Evolutionary conservation across 2,797 vertebrate species (phyloP).

Genomic region (Helicolenus hilgendorfi): DNA sequence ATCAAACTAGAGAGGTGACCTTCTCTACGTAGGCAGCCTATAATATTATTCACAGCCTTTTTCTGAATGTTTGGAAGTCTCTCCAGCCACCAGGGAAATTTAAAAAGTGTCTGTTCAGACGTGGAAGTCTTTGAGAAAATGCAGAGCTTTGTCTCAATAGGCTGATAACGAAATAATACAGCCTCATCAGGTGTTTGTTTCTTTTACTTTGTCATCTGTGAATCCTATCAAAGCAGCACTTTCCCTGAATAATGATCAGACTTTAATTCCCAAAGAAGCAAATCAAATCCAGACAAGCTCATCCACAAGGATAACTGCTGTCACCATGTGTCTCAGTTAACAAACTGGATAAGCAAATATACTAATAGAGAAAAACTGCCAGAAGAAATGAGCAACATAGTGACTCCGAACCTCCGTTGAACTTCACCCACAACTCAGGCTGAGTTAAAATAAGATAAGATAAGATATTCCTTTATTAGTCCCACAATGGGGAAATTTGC

Average conservation of each 20-base stretch:
- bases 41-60: constrained; percentile 43
- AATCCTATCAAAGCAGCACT: constrained; percentile 27
- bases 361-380: neutral
- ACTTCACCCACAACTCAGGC: neutral
- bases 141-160: constrained; percentile 39
- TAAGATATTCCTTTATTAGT: too few species aligned
- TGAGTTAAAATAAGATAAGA: too few species aligned
- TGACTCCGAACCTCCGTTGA: neutral
- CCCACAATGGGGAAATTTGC: too few species aligned
- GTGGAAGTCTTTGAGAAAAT: constrained; percentile 43
- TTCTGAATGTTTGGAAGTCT: constrained; percentile 28
- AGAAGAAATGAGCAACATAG: neutral
- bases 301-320: constrained; percentile 14
- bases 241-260: constrained; percentile 50
- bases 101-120: constrained; percentile 39
- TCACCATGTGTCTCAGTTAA: constrained; percentile 30
- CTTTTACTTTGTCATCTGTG: constrained; percentile 35
- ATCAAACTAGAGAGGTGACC: constrained; percentile 25
- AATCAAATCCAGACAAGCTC: constrained; percentile 47
- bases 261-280: constrained; percentile 47
- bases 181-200: constrained; percentile 53
- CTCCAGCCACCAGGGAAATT: constrained; percentile 51
- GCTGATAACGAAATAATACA: constrained; percentile 56
- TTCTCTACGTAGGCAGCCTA: neutral
- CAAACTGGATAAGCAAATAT: neutral